These are phyloP conservation scores for Eupithecia dodoneata DNA, from an alignment of 2,888 invertebrate genomes.

Conservation along the genomic window DNA sequence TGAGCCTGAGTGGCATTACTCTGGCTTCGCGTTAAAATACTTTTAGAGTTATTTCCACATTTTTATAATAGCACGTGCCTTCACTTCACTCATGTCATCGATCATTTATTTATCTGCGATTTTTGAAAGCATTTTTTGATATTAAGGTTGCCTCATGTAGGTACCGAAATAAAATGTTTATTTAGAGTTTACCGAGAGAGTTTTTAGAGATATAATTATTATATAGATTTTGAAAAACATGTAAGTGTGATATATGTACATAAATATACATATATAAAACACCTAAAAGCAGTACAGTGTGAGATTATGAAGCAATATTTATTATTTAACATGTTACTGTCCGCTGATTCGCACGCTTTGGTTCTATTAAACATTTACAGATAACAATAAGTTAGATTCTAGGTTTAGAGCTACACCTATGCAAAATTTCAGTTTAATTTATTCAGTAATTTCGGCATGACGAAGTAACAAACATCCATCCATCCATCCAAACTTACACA, in stretches of 20 bases:
- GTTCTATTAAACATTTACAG: background rate
- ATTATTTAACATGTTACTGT: background rate
- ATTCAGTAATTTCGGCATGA: background rate
- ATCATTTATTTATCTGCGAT: conserved; percentile 13
- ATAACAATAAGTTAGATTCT: background rate
- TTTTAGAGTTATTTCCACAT: conserved; percentile 12
- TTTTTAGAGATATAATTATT: background rate
- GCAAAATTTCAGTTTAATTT: background rate
- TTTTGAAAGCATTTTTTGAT: background rate
- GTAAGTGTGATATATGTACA: background rate
- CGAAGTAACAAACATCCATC: background rate
- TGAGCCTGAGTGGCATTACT: conserved; percentile 9
- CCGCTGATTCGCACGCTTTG: background rate
- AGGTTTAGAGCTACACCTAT: background rate
- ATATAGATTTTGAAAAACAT: too few relatives aligned
- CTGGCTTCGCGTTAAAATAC: background rate
- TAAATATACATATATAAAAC: background rate
- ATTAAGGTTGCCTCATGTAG: background rate
- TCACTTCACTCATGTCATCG: conserved; percentile 12
- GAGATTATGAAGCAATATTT: background rate
- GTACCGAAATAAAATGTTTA: background rate
- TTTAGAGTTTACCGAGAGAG: background rate
- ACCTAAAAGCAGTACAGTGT: background rate
- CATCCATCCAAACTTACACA: too few relatives aligned
- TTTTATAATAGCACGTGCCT: conserved; percentile 8